These are phyloP conservation scores for Timandra comae DNA, from an alignment of 2,888 invertebrate species.

Conservation along the genomic window DNA sequence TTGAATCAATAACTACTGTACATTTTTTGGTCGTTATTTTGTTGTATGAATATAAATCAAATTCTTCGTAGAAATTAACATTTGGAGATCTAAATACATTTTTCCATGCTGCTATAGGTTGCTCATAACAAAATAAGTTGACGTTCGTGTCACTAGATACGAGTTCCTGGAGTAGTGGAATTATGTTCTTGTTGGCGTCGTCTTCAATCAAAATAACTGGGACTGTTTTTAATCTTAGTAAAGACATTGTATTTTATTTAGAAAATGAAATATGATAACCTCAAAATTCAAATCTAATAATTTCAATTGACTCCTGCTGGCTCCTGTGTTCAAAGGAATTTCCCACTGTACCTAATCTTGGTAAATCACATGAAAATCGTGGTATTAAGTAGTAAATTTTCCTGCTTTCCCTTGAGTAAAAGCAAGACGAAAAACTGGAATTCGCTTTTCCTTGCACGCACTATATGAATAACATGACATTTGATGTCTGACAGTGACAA, in stretches of 20 bases:
- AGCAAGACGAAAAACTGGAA: no score
- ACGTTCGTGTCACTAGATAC: slow-evolving; percentile 31
- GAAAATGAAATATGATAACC: no score
- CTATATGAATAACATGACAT: no score
- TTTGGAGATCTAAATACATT: slow-evolving; percentile 38
- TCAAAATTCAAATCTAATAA: background rate
- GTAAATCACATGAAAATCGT: no score
- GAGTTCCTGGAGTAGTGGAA: slow-evolving; percentile 49
- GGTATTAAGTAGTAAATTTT: no score
- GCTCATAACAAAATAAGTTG: slow-evolving; percentile 54
- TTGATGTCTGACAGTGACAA: no score
- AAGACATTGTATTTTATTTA: slow-evolving; percentile 35
- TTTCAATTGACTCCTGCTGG: no score
- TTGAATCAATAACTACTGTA: slow-evolving; percentile 54
- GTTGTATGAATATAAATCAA: slow-evolving; percentile 24
- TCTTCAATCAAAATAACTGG: slow-evolving; percentile 58
- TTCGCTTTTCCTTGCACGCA: no score
- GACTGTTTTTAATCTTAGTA: slow-evolving; percentile 50
- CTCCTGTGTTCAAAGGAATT: no score
- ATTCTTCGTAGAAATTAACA: slow-evolving; percentile 37
- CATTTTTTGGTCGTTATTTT: slow-evolving; percentile 33
- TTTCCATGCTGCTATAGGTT: slow-evolving; percentile 44
- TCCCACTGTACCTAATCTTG: no score
- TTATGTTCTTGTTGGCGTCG: slow-evolving; percentile 45
- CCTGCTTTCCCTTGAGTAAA: no score